phyloP scores from a whole-genome alignment of 2,888 invertebrate genomes.

The Enchytraeus crypticus region DNA sequence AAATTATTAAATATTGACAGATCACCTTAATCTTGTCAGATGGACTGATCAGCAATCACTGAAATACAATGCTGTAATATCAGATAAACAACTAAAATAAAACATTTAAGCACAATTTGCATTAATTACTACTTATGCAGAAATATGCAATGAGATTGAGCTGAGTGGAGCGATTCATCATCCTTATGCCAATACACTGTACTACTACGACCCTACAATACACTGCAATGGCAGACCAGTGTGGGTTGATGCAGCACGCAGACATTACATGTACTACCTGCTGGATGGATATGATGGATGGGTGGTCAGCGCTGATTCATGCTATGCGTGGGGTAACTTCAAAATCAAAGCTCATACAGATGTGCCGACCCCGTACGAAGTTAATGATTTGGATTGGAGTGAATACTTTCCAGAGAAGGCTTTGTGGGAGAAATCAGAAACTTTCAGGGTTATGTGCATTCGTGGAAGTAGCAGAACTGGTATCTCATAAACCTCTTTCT shows the following conservation, averaged over 20 bases:
- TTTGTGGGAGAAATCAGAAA: too few species aligned
- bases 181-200: neutral
- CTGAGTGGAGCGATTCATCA: neutral
- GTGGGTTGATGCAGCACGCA: slow-evolving; percentile 1
- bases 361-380: neutral
- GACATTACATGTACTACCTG: slow-evolving; percentile 3
- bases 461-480: too few species aligned
- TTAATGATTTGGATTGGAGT: too few species aligned
- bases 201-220: neutral
- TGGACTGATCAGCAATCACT: too few species aligned
- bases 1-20: too few species aligned
- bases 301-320: neutral
- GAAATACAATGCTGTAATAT: too few species aligned
- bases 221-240: neutral
- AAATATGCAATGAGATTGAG: neutral
- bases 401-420: too few species aligned
- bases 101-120: neutral
- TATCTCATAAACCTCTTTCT: too few species aligned
- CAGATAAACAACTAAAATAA: too few species aligned
- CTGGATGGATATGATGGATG: slow-evolving; percentile 9
- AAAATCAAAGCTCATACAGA: neutral
- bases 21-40: too few species aligned
- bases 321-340: neutral
- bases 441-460: too few species aligned
- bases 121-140: neutral